phyloP scores from a whole-genome alignment of 1,140 invertebrate genomes.

The Xylocopa sonorina region DNA sequence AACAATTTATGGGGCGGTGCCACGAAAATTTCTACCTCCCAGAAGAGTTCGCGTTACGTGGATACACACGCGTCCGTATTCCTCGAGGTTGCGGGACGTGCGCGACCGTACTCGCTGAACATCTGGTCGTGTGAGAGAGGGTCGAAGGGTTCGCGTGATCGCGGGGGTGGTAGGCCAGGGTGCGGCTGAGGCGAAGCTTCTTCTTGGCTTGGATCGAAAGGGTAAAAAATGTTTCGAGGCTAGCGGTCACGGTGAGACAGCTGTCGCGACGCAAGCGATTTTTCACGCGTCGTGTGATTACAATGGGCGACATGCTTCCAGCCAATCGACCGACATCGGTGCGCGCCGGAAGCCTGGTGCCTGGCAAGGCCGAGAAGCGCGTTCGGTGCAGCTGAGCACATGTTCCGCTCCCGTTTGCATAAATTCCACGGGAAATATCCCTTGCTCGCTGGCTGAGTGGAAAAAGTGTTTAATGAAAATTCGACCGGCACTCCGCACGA shows the following conservation, averaged over 20 bases:
- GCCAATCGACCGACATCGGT: slow-evolving; percentile 42
- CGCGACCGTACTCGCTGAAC: neutral
- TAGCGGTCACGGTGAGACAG: neutral
- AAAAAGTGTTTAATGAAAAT: neutral
- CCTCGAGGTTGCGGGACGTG: neutral
- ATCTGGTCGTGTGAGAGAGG: neutral
- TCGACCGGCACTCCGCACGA: neutral
- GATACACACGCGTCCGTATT: no score
- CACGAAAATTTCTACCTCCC: neutral
- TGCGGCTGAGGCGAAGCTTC: neutral
- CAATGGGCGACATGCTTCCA: slow-evolving; percentile 42
- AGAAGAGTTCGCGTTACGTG: no score
- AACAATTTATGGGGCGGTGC: neutral
- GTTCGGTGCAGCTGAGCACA: neutral
- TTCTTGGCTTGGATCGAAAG: neutral
- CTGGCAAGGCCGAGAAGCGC: slow-evolving; percentile 38
- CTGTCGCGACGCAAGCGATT: slow-evolving; percentile 14
- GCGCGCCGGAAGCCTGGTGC: slow-evolving; percentile 5
- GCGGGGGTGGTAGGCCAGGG: no score
- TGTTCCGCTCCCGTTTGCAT: slow-evolving; percentile 2
- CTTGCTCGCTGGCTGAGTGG: neutral
- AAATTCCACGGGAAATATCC: neutral
- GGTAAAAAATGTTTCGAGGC: neutral
- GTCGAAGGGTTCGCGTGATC: neutral
- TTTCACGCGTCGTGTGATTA: neutral